Conservation (phyloP, 2,113 vertebrate genomes). For the Motacilla tschutschensis region DNA sequence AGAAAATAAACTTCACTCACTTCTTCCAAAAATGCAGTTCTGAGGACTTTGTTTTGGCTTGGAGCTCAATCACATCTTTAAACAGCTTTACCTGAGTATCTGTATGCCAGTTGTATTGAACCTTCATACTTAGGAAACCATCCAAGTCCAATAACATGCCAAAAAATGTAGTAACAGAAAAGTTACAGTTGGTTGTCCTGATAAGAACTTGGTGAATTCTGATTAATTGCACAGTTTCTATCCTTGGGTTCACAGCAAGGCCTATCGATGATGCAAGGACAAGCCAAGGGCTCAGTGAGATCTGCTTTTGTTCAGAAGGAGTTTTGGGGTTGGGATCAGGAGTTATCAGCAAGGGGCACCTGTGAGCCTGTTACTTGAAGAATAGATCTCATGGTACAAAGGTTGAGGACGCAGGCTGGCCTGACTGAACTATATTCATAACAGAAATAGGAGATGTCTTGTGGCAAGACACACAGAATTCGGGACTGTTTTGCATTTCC, state of each 20-base stretch:
- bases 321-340: neutral
- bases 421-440: neutral
- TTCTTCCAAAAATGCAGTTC: neutral
- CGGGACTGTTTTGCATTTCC: neutral
- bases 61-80: neutral
- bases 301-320: neutral
- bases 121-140: neutral
- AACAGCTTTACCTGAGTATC: neutral
- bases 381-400: neutral
- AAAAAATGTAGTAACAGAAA: neutral
- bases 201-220: neutral
- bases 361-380: too few species aligned
- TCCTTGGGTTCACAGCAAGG: neutral
- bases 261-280: neutral
- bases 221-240: neutral
- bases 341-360: neutral
- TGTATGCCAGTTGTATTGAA: neutral
- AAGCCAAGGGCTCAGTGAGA: neutral
- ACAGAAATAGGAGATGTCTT: neutral
- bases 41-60: neutral
- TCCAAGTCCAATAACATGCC: neutral
- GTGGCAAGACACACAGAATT: neutral
- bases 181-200: neutral
- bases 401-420: accelerated
- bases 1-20: neutral